Conservation (phyloP, 2,888 invertebrate species). For the Tetragonisca angustula region DNA sequence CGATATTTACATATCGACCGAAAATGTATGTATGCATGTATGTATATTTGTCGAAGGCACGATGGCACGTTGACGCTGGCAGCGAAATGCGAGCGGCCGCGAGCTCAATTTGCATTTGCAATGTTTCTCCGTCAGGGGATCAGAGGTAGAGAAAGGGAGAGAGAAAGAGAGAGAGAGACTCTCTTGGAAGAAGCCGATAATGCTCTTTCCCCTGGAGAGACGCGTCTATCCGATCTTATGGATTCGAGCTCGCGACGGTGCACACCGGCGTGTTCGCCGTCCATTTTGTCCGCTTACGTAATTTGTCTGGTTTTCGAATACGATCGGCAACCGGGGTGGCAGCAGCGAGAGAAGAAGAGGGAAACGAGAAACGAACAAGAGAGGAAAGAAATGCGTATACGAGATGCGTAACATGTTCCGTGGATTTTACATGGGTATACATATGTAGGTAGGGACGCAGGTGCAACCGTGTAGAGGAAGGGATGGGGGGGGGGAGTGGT, state of each 20-base stretch:
- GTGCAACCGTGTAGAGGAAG: slow-evolving; percentile 38
- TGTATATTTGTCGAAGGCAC: slow-evolving; percentile 24
- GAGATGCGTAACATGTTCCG: slow-evolving; percentile 47
- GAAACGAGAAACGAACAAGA: neutral
- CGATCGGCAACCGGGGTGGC: neutral
- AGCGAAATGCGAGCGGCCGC: neutral
- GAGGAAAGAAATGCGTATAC: neutral
- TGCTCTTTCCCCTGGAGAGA: slow-evolving; percentile 31
- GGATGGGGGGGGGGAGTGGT: neutral
- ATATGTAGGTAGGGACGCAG: slow-evolving; percentile 57
- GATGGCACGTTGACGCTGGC: neutral
- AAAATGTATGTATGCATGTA: neutral
- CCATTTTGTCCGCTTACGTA: slow-evolving; percentile 6
- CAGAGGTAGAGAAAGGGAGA: neutral
- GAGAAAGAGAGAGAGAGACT: neutral
- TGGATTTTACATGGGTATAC: slow-evolving; percentile 61
- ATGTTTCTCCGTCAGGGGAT: slow-evolving; percentile 2
- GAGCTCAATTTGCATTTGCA: slow-evolving; percentile 41
- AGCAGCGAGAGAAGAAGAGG: too few relatives aligned
- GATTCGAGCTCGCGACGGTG: neutral
- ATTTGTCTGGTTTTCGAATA: slow-evolving; percentile 28
- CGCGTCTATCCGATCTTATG: slow-evolving; percentile 4
- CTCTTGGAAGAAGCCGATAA: slow-evolving; percentile 57
- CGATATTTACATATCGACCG: slow-evolving; percentile 37
- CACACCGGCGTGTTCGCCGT: neutral